These are phyloP conservation scores for Pedionomus torquatus DNA, from an alignment of 2,113 vertebrate genomes.

Conservation along the genomic window DNA sequence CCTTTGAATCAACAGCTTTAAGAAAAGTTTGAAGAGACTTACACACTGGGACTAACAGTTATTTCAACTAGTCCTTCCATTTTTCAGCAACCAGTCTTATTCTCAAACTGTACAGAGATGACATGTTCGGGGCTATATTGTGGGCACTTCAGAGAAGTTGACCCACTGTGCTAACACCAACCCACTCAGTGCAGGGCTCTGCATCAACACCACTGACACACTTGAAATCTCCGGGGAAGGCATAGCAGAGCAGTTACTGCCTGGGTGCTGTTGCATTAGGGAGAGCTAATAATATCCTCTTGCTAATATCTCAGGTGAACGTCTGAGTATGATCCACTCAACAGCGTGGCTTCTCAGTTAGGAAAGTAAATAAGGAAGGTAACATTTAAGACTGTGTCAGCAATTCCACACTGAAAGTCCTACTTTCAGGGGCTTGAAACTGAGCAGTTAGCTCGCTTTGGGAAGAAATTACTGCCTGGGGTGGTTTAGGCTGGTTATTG, in stretches of 20 bases:
- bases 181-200: background rate
- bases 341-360: background rate
- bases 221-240: background rate
- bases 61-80: background rate
- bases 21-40: background rate
- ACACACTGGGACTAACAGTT: background rate
- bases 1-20: background rate
- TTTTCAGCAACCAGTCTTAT: background rate
- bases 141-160: background rate
- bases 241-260: background rate
- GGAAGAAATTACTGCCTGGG: background rate
- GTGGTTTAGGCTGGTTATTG: background rate
- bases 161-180: background rate
- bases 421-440: background rate
- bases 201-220: background rate
- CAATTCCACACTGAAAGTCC: background rate
- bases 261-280: background rate
- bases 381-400: background rate
- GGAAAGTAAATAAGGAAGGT: background rate
- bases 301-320: conserved; percentile 30
- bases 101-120: background rate
- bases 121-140: background rate
- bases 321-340: background rate
- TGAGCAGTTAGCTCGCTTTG: background rate
- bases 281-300: background rate